A percentile compares a stretch with the other conserved stretches of the same genome.
phyloP scores from a whole-genome alignment of 2,888 invertebrate species.

The Diarsia mendica region DNA sequence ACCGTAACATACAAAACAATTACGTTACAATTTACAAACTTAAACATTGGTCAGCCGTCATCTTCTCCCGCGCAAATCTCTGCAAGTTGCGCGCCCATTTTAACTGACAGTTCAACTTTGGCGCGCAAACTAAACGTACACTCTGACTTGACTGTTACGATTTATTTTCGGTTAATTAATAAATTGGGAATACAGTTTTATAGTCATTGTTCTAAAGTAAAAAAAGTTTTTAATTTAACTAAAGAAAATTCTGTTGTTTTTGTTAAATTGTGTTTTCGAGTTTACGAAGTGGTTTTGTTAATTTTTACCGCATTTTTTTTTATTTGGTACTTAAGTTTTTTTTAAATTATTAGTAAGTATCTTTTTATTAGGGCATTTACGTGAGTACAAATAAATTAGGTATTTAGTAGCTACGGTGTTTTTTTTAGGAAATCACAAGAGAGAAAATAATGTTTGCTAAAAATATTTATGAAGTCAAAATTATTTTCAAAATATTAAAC shows the following conservation, averaged over 20 bases:
- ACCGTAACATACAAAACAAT: constrained; percentile 2
- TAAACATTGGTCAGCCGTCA: constrained; percentile 4
- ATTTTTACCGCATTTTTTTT: background rate
- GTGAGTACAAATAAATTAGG: background rate
- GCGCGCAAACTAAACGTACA: constrained; percentile 35
- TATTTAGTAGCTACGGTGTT: background rate
- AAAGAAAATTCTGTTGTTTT: background rate
- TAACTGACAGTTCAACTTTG: constrained; percentile 26
- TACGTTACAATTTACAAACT: constrained; percentile 1
- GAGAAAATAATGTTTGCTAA: background rate
- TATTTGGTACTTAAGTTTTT: background rate
- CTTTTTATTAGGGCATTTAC: background rate
- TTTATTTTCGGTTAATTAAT: background rate
- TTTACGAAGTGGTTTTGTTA: background rate
- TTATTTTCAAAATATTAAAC: background rate
- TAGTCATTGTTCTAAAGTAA: background rate
- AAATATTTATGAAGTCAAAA: background rate
- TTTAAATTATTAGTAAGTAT: background rate
- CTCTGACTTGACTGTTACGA: background rate
- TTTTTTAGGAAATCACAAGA: background rate
- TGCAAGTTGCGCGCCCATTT: background rate
- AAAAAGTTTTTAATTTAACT: no score
- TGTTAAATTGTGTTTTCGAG: background rate
- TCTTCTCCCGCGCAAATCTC: constrained; percentile 10
- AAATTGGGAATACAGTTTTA: background rate